A percentile compares a stretch with the other conserved stretches of the same genome.
These are phyloP conservation scores for Choristoneura rosaceana DNA, from an alignment of 2,888 invertebrate species.

Conservation along the genomic window DNA sequence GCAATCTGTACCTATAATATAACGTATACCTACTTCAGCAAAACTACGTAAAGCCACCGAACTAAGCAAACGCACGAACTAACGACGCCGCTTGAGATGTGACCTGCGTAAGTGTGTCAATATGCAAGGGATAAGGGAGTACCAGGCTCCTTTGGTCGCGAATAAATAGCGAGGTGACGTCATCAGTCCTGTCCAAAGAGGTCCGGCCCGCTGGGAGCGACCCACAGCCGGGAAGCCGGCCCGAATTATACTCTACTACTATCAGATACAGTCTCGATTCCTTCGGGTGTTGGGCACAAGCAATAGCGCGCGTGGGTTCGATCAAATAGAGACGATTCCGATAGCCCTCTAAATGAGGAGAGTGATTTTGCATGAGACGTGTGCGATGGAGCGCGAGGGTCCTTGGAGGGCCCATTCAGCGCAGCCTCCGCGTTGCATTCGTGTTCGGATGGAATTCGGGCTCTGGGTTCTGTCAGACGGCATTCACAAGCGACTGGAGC, in stretches of 20 bases:
- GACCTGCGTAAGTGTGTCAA: constrained; percentile 36
- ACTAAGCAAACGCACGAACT: neutral
- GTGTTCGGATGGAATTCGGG: neutral
- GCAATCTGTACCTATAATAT: neutral
- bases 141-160: constrained; percentile 28
- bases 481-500: neutral
- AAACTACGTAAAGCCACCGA: neutral
- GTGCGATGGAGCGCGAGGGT: neutral
- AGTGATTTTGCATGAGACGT: constrained; percentile 42
- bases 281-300: neutral
- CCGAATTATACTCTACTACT: neutral
- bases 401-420: constrained; percentile 6
- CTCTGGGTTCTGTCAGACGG: neutral
- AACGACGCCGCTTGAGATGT: constrained; percentile 11
- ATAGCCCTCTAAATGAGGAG: constrained; percentile 47
- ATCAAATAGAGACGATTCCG: constrained; percentile 32
- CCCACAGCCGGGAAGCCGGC: constrained; percentile 42
- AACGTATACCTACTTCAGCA: neutral
- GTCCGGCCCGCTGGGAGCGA: constrained; percentile 50
- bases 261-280: neutral
- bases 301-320: constrained; percentile 7
- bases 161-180: constrained; percentile 57
- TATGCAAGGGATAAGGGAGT: constrained; percentile 28
- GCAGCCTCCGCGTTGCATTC: neutral
- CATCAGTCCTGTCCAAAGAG: constrained; percentile 56